phyloP scores from a whole-genome alignment of 2,888 invertebrate genomes.

The Sminthurinus aureus region DNA sequence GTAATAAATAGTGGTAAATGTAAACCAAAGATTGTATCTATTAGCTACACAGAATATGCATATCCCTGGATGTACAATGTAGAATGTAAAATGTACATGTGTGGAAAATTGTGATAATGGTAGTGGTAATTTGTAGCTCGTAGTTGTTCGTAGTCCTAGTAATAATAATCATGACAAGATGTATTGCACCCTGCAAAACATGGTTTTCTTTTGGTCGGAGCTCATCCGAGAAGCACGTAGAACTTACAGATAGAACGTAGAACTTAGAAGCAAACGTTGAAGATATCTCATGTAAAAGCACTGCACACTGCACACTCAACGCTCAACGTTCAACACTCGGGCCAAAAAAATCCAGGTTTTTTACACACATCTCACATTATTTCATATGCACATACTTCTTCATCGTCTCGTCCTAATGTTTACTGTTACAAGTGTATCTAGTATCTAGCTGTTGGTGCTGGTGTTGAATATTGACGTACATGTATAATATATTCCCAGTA shows the following conservation, averaged over 20 bases:
- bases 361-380: neutral
- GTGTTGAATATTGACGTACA: too few relatives aligned
- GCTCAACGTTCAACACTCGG: neutral
- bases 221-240: slow-evolving; percentile 23
- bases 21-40: neutral
- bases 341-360: neutral
- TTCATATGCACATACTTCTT: too few relatives aligned
- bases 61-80: neutral
- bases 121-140: neutral
- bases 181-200: slow-evolving; percentile 40
- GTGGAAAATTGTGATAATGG: slow-evolving; percentile 6
- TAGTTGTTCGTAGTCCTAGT: too few relatives aligned
- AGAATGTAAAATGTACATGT: slow-evolving; percentile 7
- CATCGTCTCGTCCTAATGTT: too few relatives aligned
- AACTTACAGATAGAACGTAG: neutral
- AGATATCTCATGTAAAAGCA: neutral
- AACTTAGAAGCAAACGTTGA: too few relatives aligned
- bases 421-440: too few relatives aligned
- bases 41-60: neutral
- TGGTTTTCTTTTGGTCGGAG: slow-evolving; percentile 14
- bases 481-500: too few relatives aligned
- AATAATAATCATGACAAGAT: slow-evolving; percentile 41
- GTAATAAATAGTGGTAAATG: too few relatives aligned
- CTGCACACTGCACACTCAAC: too few relatives aligned
- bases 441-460: too few relatives aligned